These are phyloP conservation scores for Caenorhabditis auriculariae DNA, from an alignment of 2,888 invertebrate species.

Conservation along the genomic window DNA sequence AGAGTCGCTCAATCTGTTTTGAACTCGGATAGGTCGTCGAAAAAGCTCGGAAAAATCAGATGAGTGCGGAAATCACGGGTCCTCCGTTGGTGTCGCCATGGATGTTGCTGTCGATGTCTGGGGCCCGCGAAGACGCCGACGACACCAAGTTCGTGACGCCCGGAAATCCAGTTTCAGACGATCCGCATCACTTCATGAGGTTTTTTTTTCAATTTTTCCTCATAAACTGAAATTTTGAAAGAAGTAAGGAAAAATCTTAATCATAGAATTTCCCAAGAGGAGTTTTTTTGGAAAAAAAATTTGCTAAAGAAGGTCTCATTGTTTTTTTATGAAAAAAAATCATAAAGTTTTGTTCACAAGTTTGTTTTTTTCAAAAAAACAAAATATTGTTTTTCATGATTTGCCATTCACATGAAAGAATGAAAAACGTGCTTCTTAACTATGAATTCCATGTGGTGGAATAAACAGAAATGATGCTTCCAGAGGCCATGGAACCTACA, in stretches of 20 bases:
- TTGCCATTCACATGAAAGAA: not conserved
- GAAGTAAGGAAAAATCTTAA: too few relatives aligned
- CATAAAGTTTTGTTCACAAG: too few relatives aligned
- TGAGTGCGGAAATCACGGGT: conserved; percentile 14
- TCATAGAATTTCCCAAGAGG: too few relatives aligned
- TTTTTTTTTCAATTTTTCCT: too few relatives aligned
- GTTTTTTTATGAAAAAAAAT: too few relatives aligned
- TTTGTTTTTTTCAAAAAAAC: too few relatives aligned
- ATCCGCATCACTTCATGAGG: conserved; percentile 39
- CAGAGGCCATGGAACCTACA: conserved; percentile 94
- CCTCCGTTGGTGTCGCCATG: conserved; percentile 29
- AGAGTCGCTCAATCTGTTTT: too few relatives aligned
- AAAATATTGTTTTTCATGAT: too few relatives aligned
- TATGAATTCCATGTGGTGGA: not conserved
- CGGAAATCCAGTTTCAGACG: conserved; percentile 34
- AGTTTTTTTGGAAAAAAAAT: not conserved
- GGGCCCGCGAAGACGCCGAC: conserved; percentile 15
- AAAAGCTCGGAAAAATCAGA: too few relatives aligned
- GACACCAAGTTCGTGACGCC: conserved; percentile 37
- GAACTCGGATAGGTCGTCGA: too few relatives aligned
- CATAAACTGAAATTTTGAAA: too few relatives aligned
- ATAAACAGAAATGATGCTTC: conserved; percentile 19
- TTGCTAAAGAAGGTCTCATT: conserved; percentile 6
- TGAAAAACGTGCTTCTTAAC: not conserved
- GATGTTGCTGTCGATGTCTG: conserved; percentile 27